These are phyloP conservation scores for Eupithecia dodoneata DNA, from an alignment of 2,888 invertebrate species.

Conservation along the genomic window DNA sequence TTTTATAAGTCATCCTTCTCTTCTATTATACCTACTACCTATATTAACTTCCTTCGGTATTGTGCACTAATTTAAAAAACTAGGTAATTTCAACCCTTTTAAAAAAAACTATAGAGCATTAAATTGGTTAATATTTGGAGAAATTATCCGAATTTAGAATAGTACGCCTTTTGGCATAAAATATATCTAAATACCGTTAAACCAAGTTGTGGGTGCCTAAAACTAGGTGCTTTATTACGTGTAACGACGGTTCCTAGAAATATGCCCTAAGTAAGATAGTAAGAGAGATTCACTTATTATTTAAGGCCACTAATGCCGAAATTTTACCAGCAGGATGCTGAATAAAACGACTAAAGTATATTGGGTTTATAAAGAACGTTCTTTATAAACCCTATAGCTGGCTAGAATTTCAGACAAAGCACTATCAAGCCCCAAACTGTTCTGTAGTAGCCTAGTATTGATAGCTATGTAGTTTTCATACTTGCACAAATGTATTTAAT, in stretches of 20 bases:
- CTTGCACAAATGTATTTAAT: background rate
- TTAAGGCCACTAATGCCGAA: background rate
- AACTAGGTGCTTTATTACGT: constrained; percentile 30
- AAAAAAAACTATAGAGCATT: constrained; percentile 21
- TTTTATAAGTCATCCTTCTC: background rate
- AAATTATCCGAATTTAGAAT: constrained; percentile 26
- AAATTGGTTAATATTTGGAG: constrained; percentile 36
- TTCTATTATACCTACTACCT: background rate
- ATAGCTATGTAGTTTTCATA: background rate
- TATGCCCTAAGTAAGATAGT: constrained; percentile 57
- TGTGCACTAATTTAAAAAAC: no score
- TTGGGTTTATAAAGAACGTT: background rate
- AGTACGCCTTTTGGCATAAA: constrained; percentile 38
- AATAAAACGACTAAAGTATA: background rate
- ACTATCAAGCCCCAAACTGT: background rate
- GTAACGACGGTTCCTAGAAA: constrained; percentile 44
- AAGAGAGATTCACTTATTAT: constrained; percentile 31
- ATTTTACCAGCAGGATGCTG: background rate
- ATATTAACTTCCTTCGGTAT: no score
- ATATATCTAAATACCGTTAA: constrained; percentile 18
- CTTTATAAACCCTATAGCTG: background rate
- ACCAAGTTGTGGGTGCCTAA: constrained; percentile 47
- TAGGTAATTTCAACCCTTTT: background rate
- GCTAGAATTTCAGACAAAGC: background rate
- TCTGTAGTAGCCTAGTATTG: background rate